Conservation (phyloP, 2,113 vertebrate genomes). For the Tenebrosternarchus preto region DNA sequence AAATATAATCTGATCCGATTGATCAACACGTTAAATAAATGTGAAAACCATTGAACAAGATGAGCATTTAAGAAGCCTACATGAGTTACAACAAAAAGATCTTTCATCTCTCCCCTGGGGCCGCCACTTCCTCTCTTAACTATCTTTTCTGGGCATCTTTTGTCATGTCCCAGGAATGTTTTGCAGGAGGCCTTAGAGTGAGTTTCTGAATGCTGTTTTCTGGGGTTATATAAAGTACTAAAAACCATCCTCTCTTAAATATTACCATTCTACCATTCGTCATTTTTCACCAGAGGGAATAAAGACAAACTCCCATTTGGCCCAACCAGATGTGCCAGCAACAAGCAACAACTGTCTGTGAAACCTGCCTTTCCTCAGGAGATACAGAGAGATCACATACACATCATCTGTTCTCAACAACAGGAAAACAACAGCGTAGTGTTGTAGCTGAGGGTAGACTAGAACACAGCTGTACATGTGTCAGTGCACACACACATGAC, state of each 20-base stretch:
- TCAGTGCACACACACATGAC: neutral
- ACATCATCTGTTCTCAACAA: slow-evolving; percentile 53
- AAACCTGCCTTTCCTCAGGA: slow-evolving; percentile 60
- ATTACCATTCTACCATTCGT: slow-evolving; percentile 57
- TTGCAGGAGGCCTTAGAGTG: slow-evolving; percentile 47
- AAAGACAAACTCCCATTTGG: slow-evolving; percentile 59
- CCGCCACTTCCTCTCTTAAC: slow-evolving; percentile 21
- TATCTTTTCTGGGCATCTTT: slow-evolving; percentile 25
- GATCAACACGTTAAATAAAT: neutral
- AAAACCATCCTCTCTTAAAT: slow-evolving; percentile 65
- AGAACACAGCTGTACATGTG: neutral
- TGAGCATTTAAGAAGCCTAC: neutral
- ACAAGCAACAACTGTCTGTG: slow-evolving; percentile 68
- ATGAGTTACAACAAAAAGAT: neutral
- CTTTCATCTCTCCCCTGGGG: slow-evolving; percentile 33
- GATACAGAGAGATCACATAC: slow-evolving; percentile 43
- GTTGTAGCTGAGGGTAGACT: neutral
- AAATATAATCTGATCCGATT: too few relatives aligned
- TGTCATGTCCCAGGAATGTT: slow-evolving; percentile 46
- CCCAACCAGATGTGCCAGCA: slow-evolving; percentile 69
- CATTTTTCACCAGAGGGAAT: slow-evolving; percentile 40
- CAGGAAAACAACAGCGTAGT: slow-evolving; percentile 42
- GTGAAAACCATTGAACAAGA: neutral
- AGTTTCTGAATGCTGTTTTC: slow-evolving; percentile 61
- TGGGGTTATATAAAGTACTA: slow-evolving; percentile 68